Evolutionary conservation across 2,113 vertebrate species (phyloP), one percentile per base, ranked within the genome.

Genomic region (Paramisgurnus dabryanus): DNA sequence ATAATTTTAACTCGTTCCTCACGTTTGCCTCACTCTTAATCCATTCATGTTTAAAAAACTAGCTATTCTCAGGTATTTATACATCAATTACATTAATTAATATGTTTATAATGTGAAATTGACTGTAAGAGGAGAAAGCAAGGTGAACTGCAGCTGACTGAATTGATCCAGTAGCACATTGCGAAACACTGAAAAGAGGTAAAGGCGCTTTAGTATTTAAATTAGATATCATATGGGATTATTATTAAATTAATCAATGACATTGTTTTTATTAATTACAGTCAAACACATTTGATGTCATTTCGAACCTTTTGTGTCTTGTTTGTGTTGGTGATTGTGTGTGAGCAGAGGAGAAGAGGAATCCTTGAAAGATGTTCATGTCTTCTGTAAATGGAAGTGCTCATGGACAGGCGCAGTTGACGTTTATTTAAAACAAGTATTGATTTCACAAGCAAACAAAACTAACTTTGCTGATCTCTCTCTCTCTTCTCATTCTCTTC

Each of bases 401-500:
- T 76, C 77, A 80, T 49, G 65, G 57, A 63, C 71, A 76, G 47
- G 64, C 7, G 5, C 66, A 34, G 50, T 18, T 66, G 39, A 83
- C 55, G n/a, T 6, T n/a, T 17, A 71, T 76, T 53, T 40, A 76
- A 80, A 65, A 67, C 12, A 83, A 43, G 27, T 80, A 82, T 73
- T 76, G 64, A 81, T 80, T 80, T 58, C 2, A 0, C 9, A 34
- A 57, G 58, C 45, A n/a, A n/a, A 61, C 22, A 22, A n/a, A 61
- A 39, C 55, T 18, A 61, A 9, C n/a, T 34, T 15, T 39, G 22
- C 47, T 13, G 9, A 2, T 50, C 47, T 40, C 7, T 66, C 43
- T 34, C 6, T 72, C 18, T 66, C 53, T 40, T 72, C 43, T 74
- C 41, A 63, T 64, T 39, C 15, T 34, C 12, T 39, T 63, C 6